Percentiles rank a stretch among this genome's conserved stretches.
These are phyloP conservation scores for Orthosia cruda DNA, from an alignment of 2,888 invertebrate species.

Conservation along the genomic window DNA sequence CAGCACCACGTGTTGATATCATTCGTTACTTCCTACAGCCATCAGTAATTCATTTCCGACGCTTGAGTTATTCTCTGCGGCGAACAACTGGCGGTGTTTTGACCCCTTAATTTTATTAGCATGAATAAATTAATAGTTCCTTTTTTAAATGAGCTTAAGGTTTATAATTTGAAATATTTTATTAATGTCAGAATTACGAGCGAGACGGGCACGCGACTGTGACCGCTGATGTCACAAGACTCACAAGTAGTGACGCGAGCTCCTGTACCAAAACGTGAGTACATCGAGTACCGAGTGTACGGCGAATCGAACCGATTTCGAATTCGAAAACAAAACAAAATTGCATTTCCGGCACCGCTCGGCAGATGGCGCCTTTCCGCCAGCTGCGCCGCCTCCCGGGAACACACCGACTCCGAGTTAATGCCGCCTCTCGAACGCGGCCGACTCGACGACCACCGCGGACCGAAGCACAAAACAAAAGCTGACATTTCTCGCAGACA, in stretches of 20 bases:
- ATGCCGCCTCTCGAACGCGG: constrained; percentile 70
- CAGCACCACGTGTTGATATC: constrained; percentile 62
- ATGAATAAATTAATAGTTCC: constrained; percentile 69
- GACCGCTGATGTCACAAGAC: constrained; percentile 73
- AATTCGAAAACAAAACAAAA: constrained; percentile 87
- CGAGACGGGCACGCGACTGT: constrained; percentile 77
- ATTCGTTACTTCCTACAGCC: constrained; percentile 63
- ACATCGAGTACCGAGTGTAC: constrained; percentile 55
- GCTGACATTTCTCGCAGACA: constrained; percentile 38
- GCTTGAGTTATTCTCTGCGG: constrained; percentile 67
- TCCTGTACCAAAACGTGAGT: constrained; percentile 63
- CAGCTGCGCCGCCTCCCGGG: constrained; percentile 85
- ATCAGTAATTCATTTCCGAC: constrained; percentile 71
- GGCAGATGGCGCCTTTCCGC: constrained; percentile 91
- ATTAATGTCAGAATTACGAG: constrained; percentile 70
- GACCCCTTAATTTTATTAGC: constrained; percentile 69
- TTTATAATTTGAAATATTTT: constrained; percentile 60
- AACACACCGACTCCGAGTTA: constrained; percentile 76
- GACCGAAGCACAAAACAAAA: constrained; percentile 51
- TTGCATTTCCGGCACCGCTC: constrained; percentile 87
- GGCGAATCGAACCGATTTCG: constrained; percentile 79
- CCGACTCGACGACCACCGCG: constrained; percentile 21
- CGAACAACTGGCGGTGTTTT: constrained; percentile 67
- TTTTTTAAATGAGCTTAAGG: constrained; percentile 60
- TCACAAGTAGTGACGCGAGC: constrained; percentile 62